A percentile compares a stretch with the other conserved stretches of the same genome.
Evolutionary conservation across 2,113 vertebrate species (phyloP).

Genomic region (Equus przewalskii): DNA sequence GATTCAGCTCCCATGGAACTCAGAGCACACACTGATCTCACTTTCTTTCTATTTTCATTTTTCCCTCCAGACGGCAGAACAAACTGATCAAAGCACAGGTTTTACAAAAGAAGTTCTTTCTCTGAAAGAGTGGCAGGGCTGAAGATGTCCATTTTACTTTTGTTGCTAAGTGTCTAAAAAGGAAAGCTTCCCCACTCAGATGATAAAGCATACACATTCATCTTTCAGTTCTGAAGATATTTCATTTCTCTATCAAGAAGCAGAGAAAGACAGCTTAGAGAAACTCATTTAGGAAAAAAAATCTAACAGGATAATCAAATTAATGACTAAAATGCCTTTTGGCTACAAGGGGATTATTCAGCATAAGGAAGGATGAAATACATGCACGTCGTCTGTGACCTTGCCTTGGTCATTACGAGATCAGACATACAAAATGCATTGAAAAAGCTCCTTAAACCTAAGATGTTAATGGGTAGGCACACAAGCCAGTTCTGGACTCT

Average conservation of each 20-base stretch:
- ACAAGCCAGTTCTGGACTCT: background rate
- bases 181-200: background rate
- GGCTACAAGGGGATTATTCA: constrained; percentile 70
- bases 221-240: constrained; percentile 44
- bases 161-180: background rate
- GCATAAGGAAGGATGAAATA: constrained; percentile 47
- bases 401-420: background rate
- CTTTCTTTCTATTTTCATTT: background rate
- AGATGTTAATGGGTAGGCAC: background rate
- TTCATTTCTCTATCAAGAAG: constrained; percentile 73
- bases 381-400: background rate
- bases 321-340: constrained; percentile 41
- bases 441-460: background rate
- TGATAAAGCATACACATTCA: constrained; percentile 10
- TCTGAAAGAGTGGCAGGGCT: background rate
- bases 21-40: background rate
- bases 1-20: background rate
- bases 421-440: background rate
- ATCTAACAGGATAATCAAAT: background rate
- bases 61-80: background rate
- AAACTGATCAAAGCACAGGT: background rate
- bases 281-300: constrained; percentile 68
- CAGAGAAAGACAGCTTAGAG: constrained; percentile 51
- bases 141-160: constrained; percentile 5
- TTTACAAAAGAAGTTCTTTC: background rate